A percentile compares a stretch with the other conserved stretches of the same genome.
phyloP scores from a whole-genome alignment of 2,888 invertebrate genomes.

The Scaptomyza flava region DNA sequence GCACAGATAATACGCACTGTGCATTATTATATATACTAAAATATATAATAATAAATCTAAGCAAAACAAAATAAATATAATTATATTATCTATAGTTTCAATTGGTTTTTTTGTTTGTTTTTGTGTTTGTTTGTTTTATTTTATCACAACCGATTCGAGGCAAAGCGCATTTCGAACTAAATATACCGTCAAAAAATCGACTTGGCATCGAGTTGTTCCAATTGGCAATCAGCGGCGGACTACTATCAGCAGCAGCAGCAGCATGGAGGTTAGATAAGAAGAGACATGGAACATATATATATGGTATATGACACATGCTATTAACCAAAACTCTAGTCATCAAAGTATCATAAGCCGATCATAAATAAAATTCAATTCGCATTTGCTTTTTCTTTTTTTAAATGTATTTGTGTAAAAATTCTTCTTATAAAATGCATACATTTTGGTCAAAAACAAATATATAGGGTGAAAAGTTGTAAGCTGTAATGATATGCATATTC shows the following conservation, averaged over 20 bases:
- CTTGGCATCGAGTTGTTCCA: slow-evolving; percentile 34
- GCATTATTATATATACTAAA: slow-evolving; percentile 24
- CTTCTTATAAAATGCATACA: slow-evolving; percentile 35
- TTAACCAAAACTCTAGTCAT: slow-evolving; percentile 28
- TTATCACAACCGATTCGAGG: slow-evolving; percentile 41
- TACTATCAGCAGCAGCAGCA: slow-evolving; percentile 47
- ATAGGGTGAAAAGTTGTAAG: slow-evolving; percentile 2
- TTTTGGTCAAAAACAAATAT: slow-evolving; percentile 10
- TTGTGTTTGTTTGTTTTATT: neutral
- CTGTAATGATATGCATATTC: slow-evolving; percentile 11
- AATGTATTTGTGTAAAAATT: slow-evolving; percentile 47
- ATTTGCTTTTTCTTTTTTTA: neutral
- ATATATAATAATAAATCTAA: neutral
- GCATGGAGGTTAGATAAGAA: slow-evolving; percentile 46
- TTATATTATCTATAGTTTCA: neutral
- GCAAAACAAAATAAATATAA: neutral
- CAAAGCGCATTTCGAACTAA: slow-evolving; percentile 45
- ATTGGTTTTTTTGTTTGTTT: neutral
- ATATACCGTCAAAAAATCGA: slow-evolving; percentile 19
- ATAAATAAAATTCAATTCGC: slow-evolving; percentile 16
- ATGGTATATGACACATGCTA: slow-evolving; percentile 25
- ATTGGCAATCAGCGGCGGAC: slow-evolving; percentile 63
- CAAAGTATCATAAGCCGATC: slow-evolving; percentile 24
- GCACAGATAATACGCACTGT: slow-evolving; percentile 18
- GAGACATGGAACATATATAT: slow-evolving; percentile 9